phyloP scores from a whole-genome alignment of 2,888 invertebrate genomes.

The Melinopterus prodromus region DNA sequence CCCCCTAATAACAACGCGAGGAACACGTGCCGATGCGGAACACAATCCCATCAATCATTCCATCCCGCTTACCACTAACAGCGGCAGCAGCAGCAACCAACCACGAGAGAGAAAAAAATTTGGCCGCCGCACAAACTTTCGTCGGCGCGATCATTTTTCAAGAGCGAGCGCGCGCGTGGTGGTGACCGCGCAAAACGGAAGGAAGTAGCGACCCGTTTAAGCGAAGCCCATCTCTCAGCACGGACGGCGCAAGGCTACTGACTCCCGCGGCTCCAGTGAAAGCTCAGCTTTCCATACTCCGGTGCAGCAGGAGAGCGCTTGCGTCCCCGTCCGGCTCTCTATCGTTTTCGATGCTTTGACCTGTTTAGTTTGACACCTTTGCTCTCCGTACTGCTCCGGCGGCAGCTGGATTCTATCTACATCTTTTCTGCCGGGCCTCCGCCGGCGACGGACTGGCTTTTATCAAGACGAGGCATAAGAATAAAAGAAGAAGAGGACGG shows the following conservation, averaged over 20 bases:
- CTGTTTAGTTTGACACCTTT: slow-evolving; percentile 56
- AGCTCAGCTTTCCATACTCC: slow-evolving; percentile 51
- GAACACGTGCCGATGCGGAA: slow-evolving; percentile 28
- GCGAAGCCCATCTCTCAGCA: slow-evolving; percentile 30
- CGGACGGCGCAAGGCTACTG: slow-evolving; percentile 53
- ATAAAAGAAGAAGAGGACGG: neutral
- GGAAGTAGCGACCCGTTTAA: slow-evolving; percentile 7
- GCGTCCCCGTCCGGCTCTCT: slow-evolving; percentile 48
- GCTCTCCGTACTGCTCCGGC: slow-evolving; percentile 43
- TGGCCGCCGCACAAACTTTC: neutral
- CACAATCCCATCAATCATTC: slow-evolving; percentile 36
- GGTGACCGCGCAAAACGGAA: slow-evolving; percentile 25
- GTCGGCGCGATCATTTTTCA: slow-evolving; percentile 33
- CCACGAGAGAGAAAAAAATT: neutral
- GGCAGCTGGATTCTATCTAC: slow-evolving; percentile 19
- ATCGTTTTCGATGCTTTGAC: slow-evolving; percentile 51
- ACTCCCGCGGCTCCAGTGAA: slow-evolving; percentile 49
- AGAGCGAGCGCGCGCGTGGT: slow-evolving; percentile 37
- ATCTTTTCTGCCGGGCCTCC: neutral
- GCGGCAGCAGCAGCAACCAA: neutral
- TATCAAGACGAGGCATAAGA: neutral
- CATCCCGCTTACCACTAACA: neutral
- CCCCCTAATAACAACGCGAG: slow-evolving; percentile 32
- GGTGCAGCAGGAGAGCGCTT: slow-evolving; percentile 46
- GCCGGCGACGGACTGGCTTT: neutral